Base-by-base conservation (phyloP, 1,140 invertebrate species). In the Drosophila mojavensis region DNA sequence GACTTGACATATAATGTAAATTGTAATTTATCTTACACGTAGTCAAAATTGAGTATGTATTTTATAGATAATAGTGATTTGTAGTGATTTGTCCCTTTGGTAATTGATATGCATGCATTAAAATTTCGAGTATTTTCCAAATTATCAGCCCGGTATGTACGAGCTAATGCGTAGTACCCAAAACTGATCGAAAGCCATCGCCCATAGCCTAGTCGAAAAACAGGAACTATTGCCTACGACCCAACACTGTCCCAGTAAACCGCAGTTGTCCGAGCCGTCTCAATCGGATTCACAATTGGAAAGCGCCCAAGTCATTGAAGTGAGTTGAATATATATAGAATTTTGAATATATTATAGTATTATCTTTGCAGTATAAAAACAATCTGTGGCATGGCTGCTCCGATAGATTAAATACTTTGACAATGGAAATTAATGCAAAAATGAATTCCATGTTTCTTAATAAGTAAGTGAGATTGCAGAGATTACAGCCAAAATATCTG, bases 61-160 rank as follows among this genome's bases (percentile, higher is more conserved):
- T 66, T 36, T 28, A 36, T n/a, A 33, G 6, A 33, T 33, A 33
- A 33, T 33, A 1, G 33, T 9, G 33, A 9, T 33, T 33, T 33
- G 5, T 33, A 33, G 26, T 26, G 28, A n/a, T 33, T 54, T 64
- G 6, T 15, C 9, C 15, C 10, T 54, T 61, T 43, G 62, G 15
- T 62, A 61, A 69, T 15, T 64, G 66, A 60, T 41, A 75, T 70
- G 66, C 20, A 65, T 53, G 20, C 48, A 26, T 58, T 41, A 4
- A 74, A 74, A 68, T 68, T 74, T 55, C 56, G 33, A 61, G 65
- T 74, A 39, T 50, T 74, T 30, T 15, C 43, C 13, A 74, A 74
- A 56, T 70, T 70, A 41, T 28, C 33, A 15, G 17, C 41, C n/a
- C 39, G 65, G 33, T 55, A 33, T 48, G 54, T 43, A 58, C 6